Conservation (phyloP, 2,797 vertebrate genomes). For the Hydrocynus forskahlii region DNA sequence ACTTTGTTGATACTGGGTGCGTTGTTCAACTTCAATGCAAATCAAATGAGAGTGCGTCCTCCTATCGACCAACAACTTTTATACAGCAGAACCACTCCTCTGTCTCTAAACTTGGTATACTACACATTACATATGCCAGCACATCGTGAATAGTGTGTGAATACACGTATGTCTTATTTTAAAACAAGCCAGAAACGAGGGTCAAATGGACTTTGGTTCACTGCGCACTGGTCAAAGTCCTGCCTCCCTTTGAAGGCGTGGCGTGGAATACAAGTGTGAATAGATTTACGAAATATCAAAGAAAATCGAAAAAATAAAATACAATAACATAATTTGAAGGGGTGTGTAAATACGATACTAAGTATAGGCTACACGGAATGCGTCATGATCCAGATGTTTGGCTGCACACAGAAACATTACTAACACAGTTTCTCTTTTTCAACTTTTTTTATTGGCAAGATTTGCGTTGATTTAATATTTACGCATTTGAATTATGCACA, state of each 20-base stretch:
- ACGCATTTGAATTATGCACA: background rate
- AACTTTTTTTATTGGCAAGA: too few relatives aligned
- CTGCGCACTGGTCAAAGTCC: constrained; percentile 68
- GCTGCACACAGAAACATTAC: too few relatives aligned
- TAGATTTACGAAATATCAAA: background rate
- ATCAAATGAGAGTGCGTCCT: background rate
- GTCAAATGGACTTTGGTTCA: background rate
- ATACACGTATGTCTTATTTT: too few relatives aligned
- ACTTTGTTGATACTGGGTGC: constrained; percentile 39
- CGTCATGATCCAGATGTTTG: too few relatives aligned
- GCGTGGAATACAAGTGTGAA: constrained; percentile 24
- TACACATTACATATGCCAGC: background rate
- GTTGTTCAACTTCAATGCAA: constrained; percentile 22
- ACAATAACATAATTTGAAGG: too few relatives aligned
- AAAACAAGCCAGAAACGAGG: background rate
- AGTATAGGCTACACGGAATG: background rate
- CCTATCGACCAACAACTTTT: background rate
- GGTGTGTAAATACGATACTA: background rate
- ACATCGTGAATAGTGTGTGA: too few relatives aligned
- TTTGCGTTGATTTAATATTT: background rate
- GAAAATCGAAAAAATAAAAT: too few relatives aligned
- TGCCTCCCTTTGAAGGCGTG: constrained; percentile 66
- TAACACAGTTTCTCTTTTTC: too few relatives aligned
- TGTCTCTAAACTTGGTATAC: background rate
- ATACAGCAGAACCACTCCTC: background rate